These are phyloP conservation scores for Pectinophora gossypiella DNA, from an alignment of 1,140 invertebrate genomes.

Conservation along the genomic window DNA sequence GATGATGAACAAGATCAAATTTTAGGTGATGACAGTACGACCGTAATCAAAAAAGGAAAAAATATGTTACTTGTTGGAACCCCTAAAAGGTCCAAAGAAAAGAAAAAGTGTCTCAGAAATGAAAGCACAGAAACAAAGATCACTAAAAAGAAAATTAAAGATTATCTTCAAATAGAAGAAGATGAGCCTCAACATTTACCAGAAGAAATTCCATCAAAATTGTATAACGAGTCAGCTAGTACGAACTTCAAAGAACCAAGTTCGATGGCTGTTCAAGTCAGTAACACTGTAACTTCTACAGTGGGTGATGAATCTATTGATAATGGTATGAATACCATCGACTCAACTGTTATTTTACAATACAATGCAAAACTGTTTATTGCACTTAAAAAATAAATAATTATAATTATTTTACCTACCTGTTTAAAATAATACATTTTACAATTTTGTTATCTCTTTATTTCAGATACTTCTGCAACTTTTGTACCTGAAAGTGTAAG, in stretches of 20 bases:
- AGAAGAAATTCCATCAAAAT: too few species aligned
- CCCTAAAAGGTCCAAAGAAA: slow-evolving; percentile 13
- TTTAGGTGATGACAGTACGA: background rate
- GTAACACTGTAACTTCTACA: slow-evolving; percentile 5
- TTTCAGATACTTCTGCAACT: slow-evolving; percentile 24
- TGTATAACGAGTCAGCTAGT: too few species aligned
- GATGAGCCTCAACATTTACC: background rate
- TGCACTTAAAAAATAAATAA: too few species aligned
- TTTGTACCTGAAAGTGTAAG: slow-evolving; percentile 14
- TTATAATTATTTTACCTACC: too few species aligned
- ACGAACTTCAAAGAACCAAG: slow-evolving; percentile 11
- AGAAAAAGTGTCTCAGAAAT: background rate
- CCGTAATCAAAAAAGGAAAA: background rate
- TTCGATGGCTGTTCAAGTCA: slow-evolving; percentile 38
- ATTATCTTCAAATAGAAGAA: too few species aligned
- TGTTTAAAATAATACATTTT: too few species aligned
- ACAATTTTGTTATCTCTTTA: too few species aligned
- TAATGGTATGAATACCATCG: background rate
- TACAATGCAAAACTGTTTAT: too few species aligned
- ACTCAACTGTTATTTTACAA: too few species aligned
- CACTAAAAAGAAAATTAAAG: background rate
- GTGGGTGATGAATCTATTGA: background rate
- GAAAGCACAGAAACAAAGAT: background rate
- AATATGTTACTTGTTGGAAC: slow-evolving; percentile 10
- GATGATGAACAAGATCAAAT: slow-evolving; percentile 22